Evolutionary conservation across 1,140 invertebrate species (phyloP).

Genomic region (Venustaconcha ellipsiformis): DNA sequence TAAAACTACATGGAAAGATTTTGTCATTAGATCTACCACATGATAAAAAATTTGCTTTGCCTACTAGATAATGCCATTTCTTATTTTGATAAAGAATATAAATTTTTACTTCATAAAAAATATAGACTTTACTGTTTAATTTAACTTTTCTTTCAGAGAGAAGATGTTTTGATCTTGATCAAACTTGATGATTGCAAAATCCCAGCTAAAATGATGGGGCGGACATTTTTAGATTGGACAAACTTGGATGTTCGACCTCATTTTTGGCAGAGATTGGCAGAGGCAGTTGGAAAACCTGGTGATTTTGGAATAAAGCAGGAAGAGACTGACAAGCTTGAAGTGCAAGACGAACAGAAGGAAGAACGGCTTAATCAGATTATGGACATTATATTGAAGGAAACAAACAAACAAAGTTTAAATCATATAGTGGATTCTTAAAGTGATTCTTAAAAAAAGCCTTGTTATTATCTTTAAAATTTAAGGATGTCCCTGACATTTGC

Average conservation of each 20-base stretch:
- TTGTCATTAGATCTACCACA: neutral
- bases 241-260: constrained; percentile 39
- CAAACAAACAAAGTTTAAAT: too few species aligned
- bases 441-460: too few species aligned
- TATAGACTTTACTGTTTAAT: neutral
- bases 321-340: too few species aligned
- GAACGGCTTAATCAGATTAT: too few species aligned
- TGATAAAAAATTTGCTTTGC: neutral
- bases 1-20: too few species aligned
- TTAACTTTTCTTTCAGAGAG: constrained; percentile 29
- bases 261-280: constrained; percentile 44
- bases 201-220: constrained; percentile 45
- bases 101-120: neutral
- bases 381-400: too few species aligned
- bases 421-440: too few species aligned
- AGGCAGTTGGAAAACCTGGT: constrained; percentile 38
- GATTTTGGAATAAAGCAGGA: neutral
- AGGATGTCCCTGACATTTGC: too few species aligned
- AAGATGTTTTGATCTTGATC: constrained; percentile 45
- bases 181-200: constrained; percentile 44
- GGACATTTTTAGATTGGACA: constrained; percentile 48
- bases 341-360: too few species aligned
- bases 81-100: neutral
- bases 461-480: too few species aligned
- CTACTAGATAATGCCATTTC: neutral